These are phyloP conservation scores for Anguilla japonica DNA, from an alignment of 2,113 vertebrate species.

Conservation along the genomic window DNA sequence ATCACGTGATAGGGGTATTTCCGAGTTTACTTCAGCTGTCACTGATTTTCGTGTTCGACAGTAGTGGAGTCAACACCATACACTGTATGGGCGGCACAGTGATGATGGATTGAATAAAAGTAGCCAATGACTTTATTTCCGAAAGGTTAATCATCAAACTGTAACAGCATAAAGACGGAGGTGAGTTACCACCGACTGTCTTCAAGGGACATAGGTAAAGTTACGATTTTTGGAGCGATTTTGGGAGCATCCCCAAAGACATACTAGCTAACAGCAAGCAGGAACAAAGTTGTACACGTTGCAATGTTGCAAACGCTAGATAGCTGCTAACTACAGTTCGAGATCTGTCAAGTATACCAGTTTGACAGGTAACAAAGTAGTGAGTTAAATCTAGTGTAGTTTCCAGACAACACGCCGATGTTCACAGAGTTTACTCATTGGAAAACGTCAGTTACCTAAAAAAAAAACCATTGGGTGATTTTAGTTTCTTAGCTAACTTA, in stretches of 20 bases:
- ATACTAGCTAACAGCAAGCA: background rate
- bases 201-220: background rate
- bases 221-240: background rate
- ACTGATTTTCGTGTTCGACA: constrained; percentile 34
- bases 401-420: too few species aligned
- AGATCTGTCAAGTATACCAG: background rate
- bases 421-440: too few species aligned
- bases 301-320: background rate
- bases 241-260: background rate
- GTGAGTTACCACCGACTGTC: constrained; percentile 27
- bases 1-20: constrained; percentile 12
- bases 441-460: too few species aligned
- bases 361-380: background rate
- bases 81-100: background rate
- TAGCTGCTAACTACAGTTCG: background rate
- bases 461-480: too few species aligned
- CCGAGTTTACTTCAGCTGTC: constrained; percentile 30
- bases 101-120: constrained; percentile 8
- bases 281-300: constrained; percentile 3
- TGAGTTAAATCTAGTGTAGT: too few species aligned
- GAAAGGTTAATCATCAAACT: background rate
- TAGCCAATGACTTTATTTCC: background rate
- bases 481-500: too few species aligned
- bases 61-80: constrained; percentile 3
- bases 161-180: constrained; percentile 25